Conservation (phyloP, 2,113 vertebrate species). For the Peromyscus polionotus region DNA sequence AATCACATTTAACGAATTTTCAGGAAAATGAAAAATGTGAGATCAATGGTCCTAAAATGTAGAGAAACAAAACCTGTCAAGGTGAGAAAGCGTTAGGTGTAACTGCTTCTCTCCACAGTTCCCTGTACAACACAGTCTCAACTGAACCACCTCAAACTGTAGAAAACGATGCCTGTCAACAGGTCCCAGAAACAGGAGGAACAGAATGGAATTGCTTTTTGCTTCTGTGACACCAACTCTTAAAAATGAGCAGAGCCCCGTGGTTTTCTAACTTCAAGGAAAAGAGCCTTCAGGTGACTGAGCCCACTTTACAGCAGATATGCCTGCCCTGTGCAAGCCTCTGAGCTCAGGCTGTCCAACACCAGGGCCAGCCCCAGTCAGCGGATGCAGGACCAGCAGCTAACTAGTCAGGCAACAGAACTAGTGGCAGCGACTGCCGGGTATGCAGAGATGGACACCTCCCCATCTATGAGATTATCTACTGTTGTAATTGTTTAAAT, state of each 20-base stretch:
- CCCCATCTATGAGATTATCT: constrained; percentile 53
- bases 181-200: neutral
- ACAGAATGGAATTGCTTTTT: neutral
- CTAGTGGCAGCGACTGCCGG: neutral
- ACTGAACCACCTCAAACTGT: neutral
- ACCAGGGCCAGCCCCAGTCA: fast-evolving
- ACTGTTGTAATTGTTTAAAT: constrained; percentile 50
- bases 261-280: constrained; percentile 34
- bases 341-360: fast-evolving
- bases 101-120: neutral
- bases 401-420: neutral
- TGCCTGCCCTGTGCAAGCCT: neutral
- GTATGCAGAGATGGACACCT: neutral
- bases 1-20: constrained; percentile 49
- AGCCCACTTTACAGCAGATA: neutral
- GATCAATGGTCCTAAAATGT: constrained; percentile 30
- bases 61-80: neutral
- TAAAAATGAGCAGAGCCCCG: constrained; percentile 35
- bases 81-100: neutral
- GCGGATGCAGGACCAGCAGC: neutral
- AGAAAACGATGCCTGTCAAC: constrained; percentile 30
- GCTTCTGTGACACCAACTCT: constrained; percentile 29
- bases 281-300: neutral
- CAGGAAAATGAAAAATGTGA: constrained; percentile 36
- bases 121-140: constrained; percentile 27